Evolutionary conservation across 2,797 vertebrate species (phyloP), one percentile per base, ranked within the genome.

Genomic region (Odontamblyopus rebecca): DNA sequence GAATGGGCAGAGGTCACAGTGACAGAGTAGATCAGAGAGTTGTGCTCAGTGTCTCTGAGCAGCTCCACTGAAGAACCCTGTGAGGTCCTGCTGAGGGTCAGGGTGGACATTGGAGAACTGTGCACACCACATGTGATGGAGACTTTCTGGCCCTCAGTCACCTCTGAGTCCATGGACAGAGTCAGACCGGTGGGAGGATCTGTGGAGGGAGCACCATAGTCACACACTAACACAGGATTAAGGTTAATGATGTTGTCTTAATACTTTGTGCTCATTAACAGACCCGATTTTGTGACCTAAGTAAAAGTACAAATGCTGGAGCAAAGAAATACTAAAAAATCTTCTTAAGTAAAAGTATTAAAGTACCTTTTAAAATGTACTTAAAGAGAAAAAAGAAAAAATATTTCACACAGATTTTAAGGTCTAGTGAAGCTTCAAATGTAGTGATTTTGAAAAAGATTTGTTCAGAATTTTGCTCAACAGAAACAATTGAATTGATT

Each of bases 111-210:
- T 26, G 91, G 91, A 60, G 6, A 67, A 71, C 90, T 89, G 50
- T 91, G 76, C 50, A 80, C 83, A 0, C 51, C 7, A 44, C 91
- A 92, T 15, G 0, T 32, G 71, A 90, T 72, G 51, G n/a, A 73
- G 38, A 80, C 5, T 5, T 0, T 0, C 0, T 77, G 13, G 0
- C 70, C 83, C 1, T 89, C 89, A 0, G 0, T 86, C 64, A 80
- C 73, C 56, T 35, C 73, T 1, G 29, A 0, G 0, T 1, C 7
- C 82, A 92, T 71, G 2, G 60, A 27, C 56, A 92, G 67, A 0
- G 0, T 8, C 6, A 56, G 44, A 1, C 53, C 19, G 8, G 72
- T 84, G n/a, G 91, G 91, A 70, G 75, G 57, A 76, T 85, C 90
- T 92, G 85, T 30, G 41, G 64, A 78, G 19, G 50, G 74, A 67